Base-by-base conservation (phyloP, 2,113 vertebrate species). In the Tetrax tetrax region DNA sequence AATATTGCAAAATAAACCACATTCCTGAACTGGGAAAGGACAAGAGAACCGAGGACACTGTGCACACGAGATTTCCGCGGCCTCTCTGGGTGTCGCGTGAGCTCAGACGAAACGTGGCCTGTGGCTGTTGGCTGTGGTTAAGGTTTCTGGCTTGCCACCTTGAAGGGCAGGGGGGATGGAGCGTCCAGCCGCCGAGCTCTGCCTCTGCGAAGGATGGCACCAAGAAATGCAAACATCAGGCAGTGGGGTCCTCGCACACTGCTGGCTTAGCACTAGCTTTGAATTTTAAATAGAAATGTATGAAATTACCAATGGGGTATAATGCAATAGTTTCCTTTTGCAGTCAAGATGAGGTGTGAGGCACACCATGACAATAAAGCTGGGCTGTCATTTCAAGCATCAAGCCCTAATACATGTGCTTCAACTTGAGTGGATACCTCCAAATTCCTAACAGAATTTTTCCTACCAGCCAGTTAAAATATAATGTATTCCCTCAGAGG, bases 341-440 rank as follows among this genome's bases (percentile, higher is more conserved):
- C 43, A 70, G 64, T 12, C 64, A 16, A 43, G 90, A 51, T 0
- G 6, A 96, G 76, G 71, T 61, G 68, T 28, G 76, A 68, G 24
- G 53, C 57, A 23, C 2, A 21, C 17, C 45, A 71, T 0, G 16
- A 72, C 17, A 77, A 61, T 8, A 66, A 72, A 35, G 61, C 53
- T 2, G 13, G 14, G 70, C 25, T 93, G 53, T 51, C 88, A 72
- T 56, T 89, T 53, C 48, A 75, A 79, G 57, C 60, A 82, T 11
- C 48, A 43, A 79, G 33, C 45, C n/a, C 70, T 72, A 87, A 93
- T 59, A 50, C 14, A 14, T 7, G 22, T 64, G 64, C 75, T 87
- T 92, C 85, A 83, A 22, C 31, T 93, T 92, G 87, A 91, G 56
- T 57, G 66, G 82, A 61, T 69, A 93, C 70, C 82, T 94, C 45